Base-by-base conservation (phyloP, 2,888 invertebrate species). In the Biston betularia region DNA sequence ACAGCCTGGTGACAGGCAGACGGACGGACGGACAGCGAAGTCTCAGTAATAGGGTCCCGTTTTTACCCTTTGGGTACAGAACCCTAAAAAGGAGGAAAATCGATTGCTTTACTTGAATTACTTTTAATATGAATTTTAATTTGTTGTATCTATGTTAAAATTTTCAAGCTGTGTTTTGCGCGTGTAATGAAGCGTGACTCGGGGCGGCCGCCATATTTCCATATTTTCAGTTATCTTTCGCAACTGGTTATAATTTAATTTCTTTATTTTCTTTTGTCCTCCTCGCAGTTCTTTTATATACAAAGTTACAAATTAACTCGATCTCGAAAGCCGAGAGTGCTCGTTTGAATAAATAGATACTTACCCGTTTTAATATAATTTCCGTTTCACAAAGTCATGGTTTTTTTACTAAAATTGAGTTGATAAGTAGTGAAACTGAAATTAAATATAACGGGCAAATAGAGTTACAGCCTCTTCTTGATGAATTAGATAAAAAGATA, bases 241-340 rank as follows among this genome's bases (percentile, higher is more conserved):
- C 58, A 80, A 78, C 73, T 72, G 75, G 75, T 75, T 78, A 68
- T 81, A 83, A 86, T 81, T 80, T 77, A 76, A 83, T 84, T 82
- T 79, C 75, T 79, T 82, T 77, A 79, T 82, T 79, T 81, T 80
- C 78, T 80, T 79, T 79, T 77, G 77, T 81, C 77, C 79, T 70
- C 77, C 77, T 78, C 75, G 79, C 80, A 81, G 77, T 85, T 81
- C 79, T 73, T 78, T 80, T 79, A 81, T 81, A 78, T 78, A 79
- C 79, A 78, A 82, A 80, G 82, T 83, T 82, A 79, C 78, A 76
- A 87, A 86, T 86, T 87, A 87, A 87, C 86, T 85, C 84, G 86
- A 87, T 87, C 87, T 87, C 81, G 79, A 77, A 76, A 80, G 79
- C 79, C 78, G 77, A 78, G 78, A 82, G 79, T 81, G 77, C 83